Evolutionary conservation across 2,888 invertebrate genomes (phyloP).

Genomic region (Mythimna ferrago): DNA sequence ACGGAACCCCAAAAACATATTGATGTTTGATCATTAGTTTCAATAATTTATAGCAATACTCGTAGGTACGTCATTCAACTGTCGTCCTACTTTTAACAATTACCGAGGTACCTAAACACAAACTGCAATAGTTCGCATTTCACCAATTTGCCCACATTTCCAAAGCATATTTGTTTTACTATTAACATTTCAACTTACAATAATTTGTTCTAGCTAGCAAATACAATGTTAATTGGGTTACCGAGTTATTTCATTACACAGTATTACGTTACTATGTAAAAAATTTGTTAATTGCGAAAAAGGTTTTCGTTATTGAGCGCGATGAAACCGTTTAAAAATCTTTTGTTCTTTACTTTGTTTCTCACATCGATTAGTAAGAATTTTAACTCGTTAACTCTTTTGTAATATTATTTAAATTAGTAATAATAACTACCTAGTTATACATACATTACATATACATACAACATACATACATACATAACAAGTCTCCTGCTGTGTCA

Average conservation of each 20-base stretch:
- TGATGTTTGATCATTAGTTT: constrained; percentile 6
- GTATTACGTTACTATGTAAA: constrained; percentile 48
- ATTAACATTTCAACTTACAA: constrained; percentile 11
- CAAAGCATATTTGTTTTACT: constrained; percentile 16
- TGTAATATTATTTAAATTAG: neutral
- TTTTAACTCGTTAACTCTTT: neutral
- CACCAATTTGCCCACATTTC: constrained; percentile 24
- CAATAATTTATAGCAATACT: constrained; percentile 10
- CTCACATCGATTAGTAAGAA: constrained; percentile 2
- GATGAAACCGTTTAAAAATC: constrained; percentile 37
- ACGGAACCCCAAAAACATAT: neutral
- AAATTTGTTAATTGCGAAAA: constrained; percentile 49
- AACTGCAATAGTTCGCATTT: constrained; percentile 23
- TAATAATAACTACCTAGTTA: no score
- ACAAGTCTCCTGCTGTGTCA: no score
- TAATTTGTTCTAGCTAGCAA: constrained; percentile 46
- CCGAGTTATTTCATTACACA: constrained; percentile 58
- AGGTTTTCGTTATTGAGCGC: constrained; percentile 35
- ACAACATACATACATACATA: no score
- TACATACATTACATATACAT: no score
- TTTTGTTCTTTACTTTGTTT: neutral
- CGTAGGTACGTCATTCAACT: constrained; percentile 1
- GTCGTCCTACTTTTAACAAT: constrained; percentile 35
- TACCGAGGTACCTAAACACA: neutral
- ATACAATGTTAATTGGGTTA: constrained; percentile 56